Base-by-base conservation (phyloP, 64 coral and sea anemone species). In the Pachyseris speciosa region DNA sequence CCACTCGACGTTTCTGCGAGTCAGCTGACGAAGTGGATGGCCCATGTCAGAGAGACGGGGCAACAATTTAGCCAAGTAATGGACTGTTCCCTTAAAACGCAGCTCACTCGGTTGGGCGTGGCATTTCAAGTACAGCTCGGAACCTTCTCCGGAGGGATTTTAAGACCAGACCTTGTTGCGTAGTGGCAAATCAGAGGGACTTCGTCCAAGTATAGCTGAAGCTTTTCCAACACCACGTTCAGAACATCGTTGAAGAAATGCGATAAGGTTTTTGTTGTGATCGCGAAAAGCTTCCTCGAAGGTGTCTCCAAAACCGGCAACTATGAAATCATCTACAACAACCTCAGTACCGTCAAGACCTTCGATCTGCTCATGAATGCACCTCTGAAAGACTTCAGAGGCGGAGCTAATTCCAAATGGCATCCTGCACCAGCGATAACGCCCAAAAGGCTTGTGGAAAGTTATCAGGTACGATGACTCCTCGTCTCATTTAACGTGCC, bases 31-130 rank as follows among this genome's bases (percentile, higher is more conserved):
- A 49, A 79, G 52, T 30, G 25, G 75, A 12, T 51, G n/a, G n/a
- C 42, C 24, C 75, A 79, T 49, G 33, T 79, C 75, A 38, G 44
- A 79, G 10, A 79, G 75, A 36, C 31, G 42, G 28, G 75, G 75
- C 3, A 79, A 43, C 20, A 72, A 72, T 43, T 72, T 72, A 72
- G 69, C 69, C 40, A 72, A 43, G 40, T 72, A 36, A 5, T 72
- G 69, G 15, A 43, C 69, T 7, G 40, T 36, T 38, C 69, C 69
- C 8, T 67, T 61, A 9, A 86, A 64, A 25, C 64, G 60, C 37
- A 67, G 83, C 2, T n/a, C n/a, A n/a, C n/a, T 59, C 53, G 13
- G 53, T 19, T 59, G 53, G 53, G 13, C 15, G 53, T 59, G 59
- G 53, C 5, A 59, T 59, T 22, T 59, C 53, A 19, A 22, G 13